A percentile compares a stretch with the other conserved stretches of the same genome.
Evolutionary conservation across 2,113 vertebrate species (phyloP).

Genomic region (Pantherophis guttatus): DNA sequence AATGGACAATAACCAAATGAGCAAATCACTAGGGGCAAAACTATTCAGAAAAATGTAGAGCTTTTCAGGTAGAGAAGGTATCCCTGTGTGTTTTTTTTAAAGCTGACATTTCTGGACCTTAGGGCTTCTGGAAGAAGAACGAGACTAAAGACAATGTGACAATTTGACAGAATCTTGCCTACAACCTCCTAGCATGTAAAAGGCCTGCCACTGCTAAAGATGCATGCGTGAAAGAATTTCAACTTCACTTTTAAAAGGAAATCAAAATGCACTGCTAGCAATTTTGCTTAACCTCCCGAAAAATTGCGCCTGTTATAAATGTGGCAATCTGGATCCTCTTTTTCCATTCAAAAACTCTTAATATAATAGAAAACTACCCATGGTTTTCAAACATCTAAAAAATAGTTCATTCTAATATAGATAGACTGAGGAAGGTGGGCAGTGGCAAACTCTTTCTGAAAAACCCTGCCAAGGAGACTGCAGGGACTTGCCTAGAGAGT

Average conservation of each 20-base stretch:
- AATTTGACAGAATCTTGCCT: neutral
- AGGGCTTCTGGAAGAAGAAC: neutral
- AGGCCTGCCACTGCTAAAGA: neutral
- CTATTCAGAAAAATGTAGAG: neutral
- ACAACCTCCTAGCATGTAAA: neutral
- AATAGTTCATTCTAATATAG: neutral
- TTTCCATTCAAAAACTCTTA: neutral
- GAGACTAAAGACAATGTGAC: neutral
- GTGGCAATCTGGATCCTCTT: neutral
- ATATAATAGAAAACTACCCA: fast-evolving
- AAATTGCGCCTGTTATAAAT: neutral
- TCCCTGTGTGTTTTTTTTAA: neutral
- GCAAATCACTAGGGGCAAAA: neutral
- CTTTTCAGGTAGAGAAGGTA: neutral
- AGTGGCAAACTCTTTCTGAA: neutral
- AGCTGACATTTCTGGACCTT: neutral
- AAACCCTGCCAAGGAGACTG: too few relatives aligned
- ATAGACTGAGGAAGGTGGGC: neutral
- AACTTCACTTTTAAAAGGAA: neutral
- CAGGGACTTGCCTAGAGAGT: too few relatives aligned
- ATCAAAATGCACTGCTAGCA: neutral
- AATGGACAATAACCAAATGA: neutral
- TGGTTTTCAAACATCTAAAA: neutral
- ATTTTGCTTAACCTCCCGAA: neutral
- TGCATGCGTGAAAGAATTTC: neutral